phyloP scores from a whole-genome alignment of 2,113 vertebrate genomes.

The Heterotis niloticus region DNA sequence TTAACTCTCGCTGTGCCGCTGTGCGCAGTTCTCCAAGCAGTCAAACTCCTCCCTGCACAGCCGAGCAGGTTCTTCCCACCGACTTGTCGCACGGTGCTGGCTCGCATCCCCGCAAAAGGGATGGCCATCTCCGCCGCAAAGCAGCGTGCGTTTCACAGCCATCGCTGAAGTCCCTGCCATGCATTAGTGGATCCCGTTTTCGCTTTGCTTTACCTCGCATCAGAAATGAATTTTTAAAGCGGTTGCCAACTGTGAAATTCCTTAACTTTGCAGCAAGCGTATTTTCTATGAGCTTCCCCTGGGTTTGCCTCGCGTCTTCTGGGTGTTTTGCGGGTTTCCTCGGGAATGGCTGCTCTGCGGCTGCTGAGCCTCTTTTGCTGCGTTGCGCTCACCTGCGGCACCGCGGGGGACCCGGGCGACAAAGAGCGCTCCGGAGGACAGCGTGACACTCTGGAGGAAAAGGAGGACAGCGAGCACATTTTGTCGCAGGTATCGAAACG shows the following conservation, averaged over 20 bases:
- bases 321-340: too few species aligned
- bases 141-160: not conserved
- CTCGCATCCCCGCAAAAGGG: not conserved
- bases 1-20: not conserved
- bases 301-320: too few species aligned
- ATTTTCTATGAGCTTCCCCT: too few species aligned
- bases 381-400: constrained; percentile 33
- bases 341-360: constrained; percentile 29
- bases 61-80: constrained; percentile 25
- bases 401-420: constrained; percentile 34
- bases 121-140: constrained; percentile 8
- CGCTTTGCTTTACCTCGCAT: too few species aligned
- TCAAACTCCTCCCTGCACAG: constrained; percentile 25
- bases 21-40: not conserved
- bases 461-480: constrained; percentile 71
- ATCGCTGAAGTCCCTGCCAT: not conserved
- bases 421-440: constrained; percentile 17
- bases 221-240: too few species aligned
- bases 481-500: constrained; percentile 71
- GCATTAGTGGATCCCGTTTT: not conserved
- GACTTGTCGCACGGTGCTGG: not conserved
- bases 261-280: too few species aligned
- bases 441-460: constrained; percentile 59
- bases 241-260: too few species aligned
- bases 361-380: constrained; percentile 42